These are phyloP conservation scores for Anagyrus pseudococci DNA, from an alignment of 2,888 invertebrate genomes.

Conservation along the genomic window DNA sequence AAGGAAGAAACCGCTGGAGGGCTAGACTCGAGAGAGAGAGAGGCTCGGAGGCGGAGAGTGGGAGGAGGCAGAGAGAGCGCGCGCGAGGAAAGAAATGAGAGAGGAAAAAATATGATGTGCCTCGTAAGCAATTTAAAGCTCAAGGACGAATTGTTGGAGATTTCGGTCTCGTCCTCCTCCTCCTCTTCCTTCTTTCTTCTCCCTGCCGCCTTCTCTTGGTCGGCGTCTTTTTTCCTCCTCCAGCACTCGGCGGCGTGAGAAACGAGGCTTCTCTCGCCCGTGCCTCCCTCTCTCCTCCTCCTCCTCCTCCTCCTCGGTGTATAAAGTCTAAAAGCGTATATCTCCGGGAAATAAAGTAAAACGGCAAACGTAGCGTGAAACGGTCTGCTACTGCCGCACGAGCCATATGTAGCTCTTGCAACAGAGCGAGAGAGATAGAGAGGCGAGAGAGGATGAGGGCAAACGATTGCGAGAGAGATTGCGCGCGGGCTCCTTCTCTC, in stretches of 20 bases:
- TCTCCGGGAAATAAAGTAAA: constrained; percentile 54
- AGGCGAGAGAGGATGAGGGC: too few species aligned
- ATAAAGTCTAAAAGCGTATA: constrained; percentile 51
- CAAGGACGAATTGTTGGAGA: constrained; percentile 36
- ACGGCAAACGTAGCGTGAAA: constrained; percentile 57
- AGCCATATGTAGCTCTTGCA: too few species aligned
- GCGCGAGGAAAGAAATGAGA: not conserved
- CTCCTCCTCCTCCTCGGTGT: constrained; percentile 38
- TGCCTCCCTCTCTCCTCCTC: too few species aligned
- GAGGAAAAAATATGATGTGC: constrained; percentile 36
- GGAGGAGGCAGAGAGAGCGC: constrained; percentile 1
- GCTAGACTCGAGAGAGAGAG: not conserved
- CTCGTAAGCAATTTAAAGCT: constrained; percentile 38
- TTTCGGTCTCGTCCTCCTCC: constrained; percentile 20
- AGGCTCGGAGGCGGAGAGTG: too few species aligned
- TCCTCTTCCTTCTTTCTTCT: constrained; percentile 35
- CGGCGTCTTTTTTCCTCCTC: constrained; percentile 19
- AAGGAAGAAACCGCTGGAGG: not conserved
- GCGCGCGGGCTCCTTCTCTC: constrained; percentile 32
- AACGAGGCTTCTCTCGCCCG: constrained; percentile 34
- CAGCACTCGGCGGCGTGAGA: constrained; percentile 24
- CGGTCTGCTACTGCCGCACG: constrained; percentile 46
- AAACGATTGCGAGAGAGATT: too few species aligned
- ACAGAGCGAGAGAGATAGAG: too few species aligned
- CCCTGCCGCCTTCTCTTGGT: too few species aligned